phyloP scores from a whole-genome alignment of 2,888 invertebrate species.

The Lycia hirtaria region DNA sequence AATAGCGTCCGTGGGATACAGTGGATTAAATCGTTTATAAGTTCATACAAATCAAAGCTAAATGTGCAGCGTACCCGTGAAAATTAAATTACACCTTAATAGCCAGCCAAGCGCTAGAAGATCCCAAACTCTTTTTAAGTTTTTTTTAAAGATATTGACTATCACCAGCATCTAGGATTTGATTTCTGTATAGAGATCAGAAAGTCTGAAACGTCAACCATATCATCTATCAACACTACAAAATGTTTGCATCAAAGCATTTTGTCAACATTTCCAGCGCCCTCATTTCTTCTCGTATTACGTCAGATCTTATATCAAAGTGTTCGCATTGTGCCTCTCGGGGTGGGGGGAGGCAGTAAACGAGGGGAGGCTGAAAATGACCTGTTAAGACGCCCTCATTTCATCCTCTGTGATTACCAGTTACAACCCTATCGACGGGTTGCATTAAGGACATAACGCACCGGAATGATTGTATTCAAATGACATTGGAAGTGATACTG shows the following conservation, averaged over 20 bases:
- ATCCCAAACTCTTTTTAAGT: no score
- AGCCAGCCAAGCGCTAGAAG: no score
- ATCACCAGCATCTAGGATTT: no score
- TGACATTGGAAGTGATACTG: background rate
- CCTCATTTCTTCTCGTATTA: slow-evolving; percentile 17
- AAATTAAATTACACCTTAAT: no score
- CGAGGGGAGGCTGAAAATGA: slow-evolving; percentile 16
- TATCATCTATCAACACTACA: background rate
- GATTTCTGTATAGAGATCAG: no score
- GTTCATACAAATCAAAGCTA: no score
- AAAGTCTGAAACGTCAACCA: no score
- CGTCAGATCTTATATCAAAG: slow-evolving; percentile 28
- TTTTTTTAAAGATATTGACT: no score
- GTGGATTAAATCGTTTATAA: no score
- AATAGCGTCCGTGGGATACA: no score
- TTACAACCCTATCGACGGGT: slow-evolving; percentile 4
- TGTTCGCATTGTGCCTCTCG: slow-evolving; percentile 5
- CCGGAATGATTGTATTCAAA: background rate
- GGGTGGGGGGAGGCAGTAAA: slow-evolving; percentile 16
- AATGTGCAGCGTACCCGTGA: no score
- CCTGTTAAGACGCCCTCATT: slow-evolving; percentile 12
- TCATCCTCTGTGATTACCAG: slow-evolving; percentile 7
- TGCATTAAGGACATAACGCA: background rate
- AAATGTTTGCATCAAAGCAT: background rate
- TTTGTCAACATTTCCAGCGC: background rate